phyloP scores from a whole-genome alignment of 2,888 invertebrate genomes.

The Xiphydria camelus region DNA sequence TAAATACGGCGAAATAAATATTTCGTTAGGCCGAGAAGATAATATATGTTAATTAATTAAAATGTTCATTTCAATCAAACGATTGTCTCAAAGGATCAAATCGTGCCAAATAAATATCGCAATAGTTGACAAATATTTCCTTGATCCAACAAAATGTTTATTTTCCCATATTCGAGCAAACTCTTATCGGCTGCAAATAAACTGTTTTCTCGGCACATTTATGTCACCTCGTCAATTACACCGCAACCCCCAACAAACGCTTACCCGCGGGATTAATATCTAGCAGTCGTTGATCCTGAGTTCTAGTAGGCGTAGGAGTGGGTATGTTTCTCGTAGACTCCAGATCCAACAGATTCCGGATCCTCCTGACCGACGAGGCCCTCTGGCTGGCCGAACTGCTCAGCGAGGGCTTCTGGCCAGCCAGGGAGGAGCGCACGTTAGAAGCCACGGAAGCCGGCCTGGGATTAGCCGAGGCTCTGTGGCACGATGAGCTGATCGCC shows the following conservation, averaged over 20 bases:
- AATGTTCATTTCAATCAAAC: no score
- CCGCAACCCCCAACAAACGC: no score
- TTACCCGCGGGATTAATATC: slow-evolving; percentile 88
- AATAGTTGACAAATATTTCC: no score
- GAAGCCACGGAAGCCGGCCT: slow-evolving; percentile 53
- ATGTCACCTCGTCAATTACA: not conserved
- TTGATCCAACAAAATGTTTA: no score
- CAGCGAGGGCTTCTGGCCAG: slow-evolving; percentile 44
- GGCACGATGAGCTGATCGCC: slow-evolving; percentile 53
- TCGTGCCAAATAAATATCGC: no score
- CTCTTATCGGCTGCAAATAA: no score
- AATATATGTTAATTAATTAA: no score
- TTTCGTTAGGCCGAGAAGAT: no score
- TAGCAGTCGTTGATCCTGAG: slow-evolving; percentile 69
- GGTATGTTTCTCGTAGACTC: slow-evolving; percentile 66
- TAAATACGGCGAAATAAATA: no score
- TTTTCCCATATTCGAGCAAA: no score
- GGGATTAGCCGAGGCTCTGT: slow-evolving; percentile 43
- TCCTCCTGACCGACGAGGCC: slow-evolving; percentile 75
- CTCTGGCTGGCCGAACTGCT: slow-evolving; percentile 45
- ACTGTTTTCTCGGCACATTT: no score
- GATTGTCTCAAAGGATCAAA: no score
- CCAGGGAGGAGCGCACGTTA: slow-evolving; percentile 44
- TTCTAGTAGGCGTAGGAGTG: slow-evolving; percentile 74
- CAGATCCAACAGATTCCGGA: slow-evolving; percentile 79